Evolutionary conservation across 2,797 vertebrate genomes (phyloP).

Genomic region (Poeciliopsis infans): DNA sequence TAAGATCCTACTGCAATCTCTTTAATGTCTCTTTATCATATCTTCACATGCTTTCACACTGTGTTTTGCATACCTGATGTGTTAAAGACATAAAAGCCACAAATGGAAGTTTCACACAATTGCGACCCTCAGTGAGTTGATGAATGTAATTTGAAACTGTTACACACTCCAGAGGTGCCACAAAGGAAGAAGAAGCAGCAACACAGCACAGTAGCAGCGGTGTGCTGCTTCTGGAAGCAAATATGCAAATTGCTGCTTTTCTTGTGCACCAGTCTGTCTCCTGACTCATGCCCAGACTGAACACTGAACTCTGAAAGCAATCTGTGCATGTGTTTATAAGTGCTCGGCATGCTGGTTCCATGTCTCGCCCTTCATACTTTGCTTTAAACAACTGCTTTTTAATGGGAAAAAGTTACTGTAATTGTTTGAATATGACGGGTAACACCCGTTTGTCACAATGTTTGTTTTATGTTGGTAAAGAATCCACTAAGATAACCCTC

Average conservation of each 20-base stretch:
- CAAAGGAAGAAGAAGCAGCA: conserved; percentile 2
- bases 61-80: not conserved
- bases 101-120: not conserved
- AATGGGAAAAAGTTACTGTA: conserved; percentile 1
- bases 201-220: not conserved
- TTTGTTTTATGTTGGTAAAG: not conserved
- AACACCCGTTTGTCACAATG: not conserved
- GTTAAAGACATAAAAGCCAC: not conserved
- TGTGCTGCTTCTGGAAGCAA: conserved; percentile 10
- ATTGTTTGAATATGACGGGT: not conserved
- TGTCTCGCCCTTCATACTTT: not conserved
- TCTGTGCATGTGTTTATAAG: not conserved
- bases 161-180: conserved; percentile 6
- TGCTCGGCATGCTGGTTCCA: not conserved
- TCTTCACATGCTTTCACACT: not conserved
- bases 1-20: not conserved
- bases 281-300: not conserved
- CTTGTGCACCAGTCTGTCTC: not conserved
- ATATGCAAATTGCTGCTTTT: conserved; percentile 20
- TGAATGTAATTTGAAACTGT: conserved; percentile 9
- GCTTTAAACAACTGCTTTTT: conserved; percentile 1
- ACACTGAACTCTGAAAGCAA: not conserved
- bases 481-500: not conserved
- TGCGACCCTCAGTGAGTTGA: not conserved
- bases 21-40: not conserved